Evolutionary conservation across 2,797 vertebrate species (phyloP).

Genomic region (Buceros bicornis): DNA sequence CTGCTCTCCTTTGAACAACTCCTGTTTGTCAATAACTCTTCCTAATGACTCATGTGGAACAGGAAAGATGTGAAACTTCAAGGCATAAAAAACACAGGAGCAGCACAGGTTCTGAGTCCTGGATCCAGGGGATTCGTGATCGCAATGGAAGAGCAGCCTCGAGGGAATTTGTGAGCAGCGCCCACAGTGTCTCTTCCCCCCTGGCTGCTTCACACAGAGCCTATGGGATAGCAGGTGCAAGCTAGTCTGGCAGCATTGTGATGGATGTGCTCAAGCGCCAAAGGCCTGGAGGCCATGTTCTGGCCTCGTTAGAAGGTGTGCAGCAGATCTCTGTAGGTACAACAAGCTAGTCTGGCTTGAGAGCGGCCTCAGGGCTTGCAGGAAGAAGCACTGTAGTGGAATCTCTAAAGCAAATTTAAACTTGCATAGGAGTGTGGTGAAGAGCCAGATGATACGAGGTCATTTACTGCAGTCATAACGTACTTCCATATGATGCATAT

Average conservation of each 20-base stretch:
- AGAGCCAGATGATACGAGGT: background rate
- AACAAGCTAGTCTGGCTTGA: background rate
- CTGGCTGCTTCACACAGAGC: background rate
- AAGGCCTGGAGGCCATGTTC: background rate
- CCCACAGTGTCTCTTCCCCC: background rate
- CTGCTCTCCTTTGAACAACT: slow-evolving; percentile 69
- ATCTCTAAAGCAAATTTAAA: background rate
- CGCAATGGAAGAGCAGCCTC: background rate
- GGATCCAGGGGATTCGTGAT: background rate
- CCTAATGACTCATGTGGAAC: slow-evolving; percentile 59
- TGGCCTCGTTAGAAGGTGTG: background rate
- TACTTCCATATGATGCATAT: background rate
- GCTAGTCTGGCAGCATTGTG: background rate
- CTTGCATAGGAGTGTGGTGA: background rate
- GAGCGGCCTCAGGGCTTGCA: background rate
- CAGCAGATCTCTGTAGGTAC: background rate
- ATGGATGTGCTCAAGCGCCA: background rate
- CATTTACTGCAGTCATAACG: background rate
- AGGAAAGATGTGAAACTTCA: slow-evolving; percentile 48
- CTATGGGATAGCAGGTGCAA: background rate
- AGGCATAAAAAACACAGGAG: background rate
- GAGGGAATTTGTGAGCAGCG: background rate
- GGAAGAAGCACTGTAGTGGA: background rate
- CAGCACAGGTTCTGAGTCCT: background rate
- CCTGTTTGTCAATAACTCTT: slow-evolving; percentile 72